A percentile compares a stretch with the other conserved stretches of the same genome.
These are phyloP conservation scores for Temnothorax unifasciatus DNA, from an alignment of 2,888 invertebrate species.

Conservation along the genomic window DNA sequence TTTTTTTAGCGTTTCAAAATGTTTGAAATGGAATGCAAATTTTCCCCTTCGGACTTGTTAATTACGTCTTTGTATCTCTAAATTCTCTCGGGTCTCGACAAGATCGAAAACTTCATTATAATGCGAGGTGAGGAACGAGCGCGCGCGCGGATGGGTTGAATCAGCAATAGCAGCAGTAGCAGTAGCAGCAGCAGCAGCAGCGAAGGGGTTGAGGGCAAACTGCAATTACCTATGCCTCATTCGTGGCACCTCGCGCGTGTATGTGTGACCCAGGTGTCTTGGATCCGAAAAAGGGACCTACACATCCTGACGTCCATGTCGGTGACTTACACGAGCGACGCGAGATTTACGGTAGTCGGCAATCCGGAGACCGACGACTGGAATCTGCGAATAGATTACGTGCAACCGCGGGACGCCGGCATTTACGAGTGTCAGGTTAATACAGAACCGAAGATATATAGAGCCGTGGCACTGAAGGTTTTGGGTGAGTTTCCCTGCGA, in stretches of 20 bases:
- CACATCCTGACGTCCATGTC: constrained; percentile 90
- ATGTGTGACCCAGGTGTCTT: constrained; percentile 89
- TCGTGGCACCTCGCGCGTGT: constrained; percentile 14
- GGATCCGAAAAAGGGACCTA: constrained; percentile 87
- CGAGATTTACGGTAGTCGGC: constrained; percentile 89
- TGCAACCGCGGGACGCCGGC: constrained; percentile 88
- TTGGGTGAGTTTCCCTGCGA: constrained; percentile 89
- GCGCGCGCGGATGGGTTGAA: constrained; percentile 7
- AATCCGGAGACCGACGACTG: constrained; percentile 90
- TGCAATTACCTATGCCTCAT: constrained; percentile 40
- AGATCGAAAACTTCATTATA: constrained; percentile 49
- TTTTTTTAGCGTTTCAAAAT: constrained; percentile 10
- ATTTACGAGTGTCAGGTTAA: constrained; percentile 96
- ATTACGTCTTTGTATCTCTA: constrained; percentile 6
- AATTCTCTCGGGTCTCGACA: constrained; percentile 30
- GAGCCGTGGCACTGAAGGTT: constrained; percentile 92
- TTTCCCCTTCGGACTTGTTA: neutral
- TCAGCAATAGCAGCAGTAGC: neutral
- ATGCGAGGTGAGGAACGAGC: constrained; percentile 31
- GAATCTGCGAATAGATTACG: constrained; percentile 87
- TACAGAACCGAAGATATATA: constrained; percentile 95
- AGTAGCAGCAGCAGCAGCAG: neutral
- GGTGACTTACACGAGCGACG: constrained; percentile 90
- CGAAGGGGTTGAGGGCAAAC: constrained; percentile 43
- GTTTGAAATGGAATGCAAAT: neutral